Conservation (phyloP, 1,140 invertebrate species). For the Megathymus violae region DNA sequence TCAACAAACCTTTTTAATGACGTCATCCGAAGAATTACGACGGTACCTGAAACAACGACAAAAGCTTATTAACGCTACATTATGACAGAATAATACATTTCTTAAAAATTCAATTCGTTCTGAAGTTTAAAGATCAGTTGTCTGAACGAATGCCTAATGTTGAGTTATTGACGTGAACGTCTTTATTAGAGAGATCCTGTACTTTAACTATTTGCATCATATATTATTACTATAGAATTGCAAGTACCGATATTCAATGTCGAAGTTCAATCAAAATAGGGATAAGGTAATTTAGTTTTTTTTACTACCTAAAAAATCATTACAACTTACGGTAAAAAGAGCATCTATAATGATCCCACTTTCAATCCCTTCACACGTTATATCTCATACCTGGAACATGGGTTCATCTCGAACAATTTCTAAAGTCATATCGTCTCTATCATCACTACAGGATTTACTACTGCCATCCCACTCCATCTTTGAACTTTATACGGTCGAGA, state of each 20-base stretch:
- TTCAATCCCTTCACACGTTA: slow-evolving; percentile 71
- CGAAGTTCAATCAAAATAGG: slow-evolving; percentile 10
- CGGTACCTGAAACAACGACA: slow-evolving; percentile 59
- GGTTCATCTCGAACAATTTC: slow-evolving; percentile 47
- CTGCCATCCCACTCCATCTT: slow-evolving; percentile 51
- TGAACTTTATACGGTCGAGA: slow-evolving; percentile 58
- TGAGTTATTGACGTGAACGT: no score
- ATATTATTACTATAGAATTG: no score
- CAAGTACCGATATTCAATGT: no score
- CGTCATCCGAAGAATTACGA: slow-evolving; percentile 41
- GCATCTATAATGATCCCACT: slow-evolving; percentile 61
- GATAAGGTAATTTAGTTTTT: slow-evolving; percentile 39
- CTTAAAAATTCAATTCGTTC: no score
- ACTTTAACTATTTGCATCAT: no score
- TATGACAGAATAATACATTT: neutral
- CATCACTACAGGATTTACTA: slow-evolving; percentile 38
- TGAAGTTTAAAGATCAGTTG: neutral
- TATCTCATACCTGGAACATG: slow-evolving; percentile 64
- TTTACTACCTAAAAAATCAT: slow-evolving; percentile 50
- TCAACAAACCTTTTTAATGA: slow-evolving; percentile 60
- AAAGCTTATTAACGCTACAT: slow-evolving; percentile 14
- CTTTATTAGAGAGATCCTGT: no score
- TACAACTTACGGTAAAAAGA: slow-evolving; percentile 54
- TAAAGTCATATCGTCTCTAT: slow-evolving; percentile 47
- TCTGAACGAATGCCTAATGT: no score